A percentile compares a stretch with the other conserved stretches of the same genome.
These are phyloP conservation scores for Tetragonula carbonaria DNA, from an alignment of 2,888 invertebrate genomes.

Conservation along the genomic window DNA sequence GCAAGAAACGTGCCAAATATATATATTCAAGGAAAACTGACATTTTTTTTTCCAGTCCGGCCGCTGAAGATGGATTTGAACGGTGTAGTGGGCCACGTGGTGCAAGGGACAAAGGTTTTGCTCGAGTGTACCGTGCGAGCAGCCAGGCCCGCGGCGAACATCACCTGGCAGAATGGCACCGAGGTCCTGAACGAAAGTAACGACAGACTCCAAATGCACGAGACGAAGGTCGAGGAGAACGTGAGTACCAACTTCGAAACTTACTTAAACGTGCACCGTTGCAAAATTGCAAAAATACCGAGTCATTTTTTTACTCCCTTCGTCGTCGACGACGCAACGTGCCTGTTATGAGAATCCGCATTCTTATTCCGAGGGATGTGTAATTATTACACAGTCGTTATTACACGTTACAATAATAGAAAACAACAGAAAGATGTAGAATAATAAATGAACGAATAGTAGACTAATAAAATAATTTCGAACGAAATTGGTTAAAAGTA, in stretches of 20 bases:
- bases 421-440: neutral
- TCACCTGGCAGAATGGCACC: constrained; percentile 94
- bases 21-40: constrained; percentile 17
- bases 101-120: constrained; percentile 91
- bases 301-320: neutral
- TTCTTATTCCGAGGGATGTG: neutral
- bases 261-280: neutral
- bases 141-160: constrained; percentile 92
- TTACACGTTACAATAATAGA: too few relatives aligned
- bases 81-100: constrained; percentile 91
- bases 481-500: neutral
- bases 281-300: neutral
- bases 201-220: constrained; percentile 79
- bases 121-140: constrained; percentile 92
- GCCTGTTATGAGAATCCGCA: neutral
- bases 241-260: constrained; percentile 73
- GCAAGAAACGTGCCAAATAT: neutral
- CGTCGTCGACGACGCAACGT: neutral
- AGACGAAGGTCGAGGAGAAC: constrained; percentile 77
- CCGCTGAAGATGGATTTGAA: constrained; percentile 91
- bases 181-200: constrained; percentile 80
- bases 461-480: neutral
- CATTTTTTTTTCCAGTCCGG: constrained; percentile 87
- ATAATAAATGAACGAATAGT: too few relatives aligned
- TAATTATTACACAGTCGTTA: neutral